phyloP scores from a whole-genome alignment of 2,797 vertebrate species.

The Pseudomugil gertrudae region DNA sequence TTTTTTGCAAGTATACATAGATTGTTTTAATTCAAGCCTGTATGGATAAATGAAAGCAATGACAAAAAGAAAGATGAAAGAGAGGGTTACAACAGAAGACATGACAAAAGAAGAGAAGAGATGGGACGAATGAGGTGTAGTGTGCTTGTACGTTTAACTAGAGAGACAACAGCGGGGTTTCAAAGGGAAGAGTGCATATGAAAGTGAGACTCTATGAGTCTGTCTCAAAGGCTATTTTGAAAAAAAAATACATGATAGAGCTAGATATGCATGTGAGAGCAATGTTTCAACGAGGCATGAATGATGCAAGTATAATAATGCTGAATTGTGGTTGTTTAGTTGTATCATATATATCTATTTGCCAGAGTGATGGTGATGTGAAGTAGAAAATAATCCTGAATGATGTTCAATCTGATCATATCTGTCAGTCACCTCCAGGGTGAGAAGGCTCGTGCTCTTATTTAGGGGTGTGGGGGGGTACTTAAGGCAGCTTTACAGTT shows the following conservation, averaged over 20 bases:
- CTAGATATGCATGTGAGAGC: slow-evolving; percentile 41
- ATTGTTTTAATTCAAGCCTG: slow-evolving; percentile 28
- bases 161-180: slow-evolving; percentile 11
- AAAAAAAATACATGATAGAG: slow-evolving; percentile 28
- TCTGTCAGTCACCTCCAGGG: slow-evolving; percentile 69
- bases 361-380: slow-evolving; percentile 51
- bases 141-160: slow-evolving; percentile 1
- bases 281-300: slow-evolving; percentile 39
- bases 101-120: slow-evolving; percentile 14
- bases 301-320: slow-evolving; percentile 42
- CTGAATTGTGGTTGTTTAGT: slow-evolving; percentile 27
- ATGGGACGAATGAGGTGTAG: not conserved
- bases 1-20: slow-evolving; percentile 21
- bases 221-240: slow-evolving; percentile 17
- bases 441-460: slow-evolving; percentile 38
- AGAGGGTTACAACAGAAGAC: slow-evolving; percentile 32
- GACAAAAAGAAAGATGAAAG: slow-evolving; percentile 23
- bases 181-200: slow-evolving; percentile 12
- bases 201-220: not conserved
- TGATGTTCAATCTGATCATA: slow-evolving; percentile 65
- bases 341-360: slow-evolving; percentile 44
- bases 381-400: slow-evolving; percentile 49
- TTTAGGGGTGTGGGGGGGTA: slow-evolving; percentile 42
- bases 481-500: slow-evolving; percentile 31
- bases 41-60: slow-evolving; percentile 8